Conservation (phyloP, 2,888 invertebrate genomes). For the Oconnorella tubifera region DNA sequence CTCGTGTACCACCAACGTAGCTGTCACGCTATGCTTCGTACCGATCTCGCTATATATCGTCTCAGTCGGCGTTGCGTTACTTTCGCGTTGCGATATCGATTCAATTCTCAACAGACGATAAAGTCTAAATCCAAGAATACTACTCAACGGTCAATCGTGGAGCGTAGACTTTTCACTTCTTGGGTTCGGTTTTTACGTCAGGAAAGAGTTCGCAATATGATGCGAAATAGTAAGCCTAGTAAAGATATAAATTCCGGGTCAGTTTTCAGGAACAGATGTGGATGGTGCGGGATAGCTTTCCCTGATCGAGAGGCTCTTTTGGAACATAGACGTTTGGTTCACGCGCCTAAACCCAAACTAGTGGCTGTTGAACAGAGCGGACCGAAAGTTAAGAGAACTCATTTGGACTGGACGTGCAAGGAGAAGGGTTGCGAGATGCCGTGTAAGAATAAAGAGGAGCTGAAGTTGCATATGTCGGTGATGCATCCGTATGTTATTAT, state of each 20-base stretch:
- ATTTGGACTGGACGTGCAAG: slow-evolving; percentile 12
- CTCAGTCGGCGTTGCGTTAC: background rate
- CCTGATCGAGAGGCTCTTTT: slow-evolving; percentile 4
- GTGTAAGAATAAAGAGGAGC: slow-evolving; percentile 12
- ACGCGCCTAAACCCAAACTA: slow-evolving; percentile 1
- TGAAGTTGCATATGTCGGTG: slow-evolving; percentile 12
- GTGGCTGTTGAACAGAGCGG: background rate
- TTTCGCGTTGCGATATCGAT: background rate
- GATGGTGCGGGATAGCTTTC: slow-evolving; percentile 13
- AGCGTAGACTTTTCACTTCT: background rate
- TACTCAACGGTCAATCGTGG: background rate
- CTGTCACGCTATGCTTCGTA: background rate
- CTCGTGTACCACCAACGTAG: background rate
- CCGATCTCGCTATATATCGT: background rate
- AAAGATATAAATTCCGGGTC: too few relatives aligned
- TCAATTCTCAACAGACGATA: background rate
- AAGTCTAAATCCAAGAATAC: background rate
- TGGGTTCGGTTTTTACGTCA: background rate
- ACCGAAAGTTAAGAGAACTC: background rate
- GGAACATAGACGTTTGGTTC: slow-evolving; percentile 12
- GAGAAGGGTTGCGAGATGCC: slow-evolving; percentile 7
- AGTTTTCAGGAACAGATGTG: slow-evolving; percentile 1
- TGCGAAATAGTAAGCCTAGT: too few relatives aligned
- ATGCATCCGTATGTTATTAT: slow-evolving; percentile 5
- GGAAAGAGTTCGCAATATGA: background rate